Evolutionary conservation across 2,797 vertebrate species (phyloP).

Genomic region (Basileuterus tristriatus): DNA sequence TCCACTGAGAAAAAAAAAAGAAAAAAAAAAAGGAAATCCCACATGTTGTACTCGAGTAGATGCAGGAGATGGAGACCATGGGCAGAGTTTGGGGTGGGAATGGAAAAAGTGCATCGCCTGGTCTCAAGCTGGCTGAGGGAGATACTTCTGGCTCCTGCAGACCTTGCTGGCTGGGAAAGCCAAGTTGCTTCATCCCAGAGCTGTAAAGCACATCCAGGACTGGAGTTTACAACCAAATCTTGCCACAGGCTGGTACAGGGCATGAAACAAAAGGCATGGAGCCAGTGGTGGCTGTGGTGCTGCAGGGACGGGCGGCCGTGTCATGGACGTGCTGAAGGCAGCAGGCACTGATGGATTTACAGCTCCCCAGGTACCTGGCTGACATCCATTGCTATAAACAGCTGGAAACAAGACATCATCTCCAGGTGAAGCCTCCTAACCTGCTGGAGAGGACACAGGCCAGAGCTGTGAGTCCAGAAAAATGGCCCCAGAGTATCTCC

Average conservation of each 20-base stretch:
- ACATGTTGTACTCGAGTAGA: background rate
- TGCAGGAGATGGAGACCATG: background rate
- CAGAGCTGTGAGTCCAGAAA: background rate
- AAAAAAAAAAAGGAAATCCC: background rate
- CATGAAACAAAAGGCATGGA: background rate
- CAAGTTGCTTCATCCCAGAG: background rate
- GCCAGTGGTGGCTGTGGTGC: rapidly evolving
- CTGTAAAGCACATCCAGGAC: background rate
- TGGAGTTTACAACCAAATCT: background rate
- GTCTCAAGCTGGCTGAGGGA: background rate
- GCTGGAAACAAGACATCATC: background rate
- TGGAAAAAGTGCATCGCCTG: background rate
- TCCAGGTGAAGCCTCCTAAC: background rate
- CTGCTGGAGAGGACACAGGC: background rate
- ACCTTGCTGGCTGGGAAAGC: background rate
- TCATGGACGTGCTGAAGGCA: rapidly evolving
- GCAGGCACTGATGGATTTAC: background rate
- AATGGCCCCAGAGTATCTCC: rapidly evolving
- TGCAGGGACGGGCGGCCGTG: rapidly evolving
- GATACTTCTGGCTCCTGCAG: background rate
- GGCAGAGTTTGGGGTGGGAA: background rate
- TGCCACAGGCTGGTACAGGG: background rate
- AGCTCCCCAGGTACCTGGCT: background rate
- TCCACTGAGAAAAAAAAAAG: background rate
- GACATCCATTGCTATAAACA: background rate